A percentile compares a stretch with the other conserved stretches of the same genome.
Conservation (phyloP, 2,113 vertebrate species). For the Phyllostomus discolor region DNA sequence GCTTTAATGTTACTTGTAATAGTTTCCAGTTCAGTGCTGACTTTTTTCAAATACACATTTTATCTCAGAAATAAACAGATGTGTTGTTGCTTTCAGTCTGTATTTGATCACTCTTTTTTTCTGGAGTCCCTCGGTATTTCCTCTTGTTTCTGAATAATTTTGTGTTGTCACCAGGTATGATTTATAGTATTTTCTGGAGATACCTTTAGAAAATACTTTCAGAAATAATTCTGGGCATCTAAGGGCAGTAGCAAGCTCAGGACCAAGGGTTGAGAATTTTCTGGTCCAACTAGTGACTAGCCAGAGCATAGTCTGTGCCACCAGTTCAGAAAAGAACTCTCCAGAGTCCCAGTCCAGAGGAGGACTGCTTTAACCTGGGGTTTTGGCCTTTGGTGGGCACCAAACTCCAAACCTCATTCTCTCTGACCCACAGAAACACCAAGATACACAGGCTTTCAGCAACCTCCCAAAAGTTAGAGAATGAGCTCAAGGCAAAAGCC, state of each 20-base stretch:
- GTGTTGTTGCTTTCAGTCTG: neutral
- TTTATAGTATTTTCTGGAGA: constrained; percentile 15
- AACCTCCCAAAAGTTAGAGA: neutral
- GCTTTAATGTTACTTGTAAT: neutral
- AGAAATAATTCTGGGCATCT: neutral
- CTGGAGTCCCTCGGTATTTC: neutral
- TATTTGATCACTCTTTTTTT: neutral
- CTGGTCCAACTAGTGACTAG: neutral
- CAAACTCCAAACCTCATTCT: neutral
- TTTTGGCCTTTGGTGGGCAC: neutral
- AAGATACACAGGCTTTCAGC: neutral
- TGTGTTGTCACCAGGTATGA: neutral
- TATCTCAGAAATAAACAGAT: neutral
- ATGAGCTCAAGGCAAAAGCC: neutral
- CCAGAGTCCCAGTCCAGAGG: neutral
- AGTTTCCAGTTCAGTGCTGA: neutral
- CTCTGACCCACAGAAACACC: neutral
- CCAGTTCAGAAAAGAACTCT: neutral
- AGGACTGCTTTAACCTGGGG: neutral
- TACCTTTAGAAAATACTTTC: neutral
- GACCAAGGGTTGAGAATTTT: neutral
- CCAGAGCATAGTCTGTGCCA: neutral
- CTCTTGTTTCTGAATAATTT: neutral
- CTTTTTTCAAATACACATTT: neutral
- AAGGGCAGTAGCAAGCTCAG: neutral